Evolutionary conservation across 35 echinoderm and acorn worm genomes (phyloP), one percentile per base, ranked within the genome.

Genomic region (Stichopus chloronotus): DNA sequence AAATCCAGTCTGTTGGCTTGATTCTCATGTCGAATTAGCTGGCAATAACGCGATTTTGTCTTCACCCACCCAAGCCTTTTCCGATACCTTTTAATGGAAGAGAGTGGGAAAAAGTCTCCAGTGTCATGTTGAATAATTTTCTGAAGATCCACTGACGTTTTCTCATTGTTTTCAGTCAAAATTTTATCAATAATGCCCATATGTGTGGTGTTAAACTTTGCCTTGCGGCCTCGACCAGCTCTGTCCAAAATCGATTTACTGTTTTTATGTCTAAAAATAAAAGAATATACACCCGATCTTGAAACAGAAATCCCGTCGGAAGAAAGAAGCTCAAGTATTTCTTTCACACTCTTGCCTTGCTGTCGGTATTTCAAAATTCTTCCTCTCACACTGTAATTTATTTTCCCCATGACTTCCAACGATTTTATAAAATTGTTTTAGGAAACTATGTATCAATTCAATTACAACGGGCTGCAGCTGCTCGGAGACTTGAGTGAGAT

Each of bases 11-110:
- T 52, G 19, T 71, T 90, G 19, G 84, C 78, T 59, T 65, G 61
- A 25, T 94, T 94, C 10, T 55, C 69, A 19, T 68, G 55, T 8
- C 87, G 12, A 16, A 94, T 94, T 74, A 91, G 25, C 72, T 90
- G 87, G 59, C 93, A 94, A 25, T 94, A 94, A 77, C 72, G 72
- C 72, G 25, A 77, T 17, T 43, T 43, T 43, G 30, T 43, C 3
- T 43, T 43, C 30, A 43, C 30, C 30, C 30, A 43, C 30, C 30
- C 30, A 43, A 43, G 30, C 30, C 30, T 43, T 43, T 43, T 43
- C 30, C 30, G 30, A 43, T 43, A 43, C 30, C 30, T 43, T 43
- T 43, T 43, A 43, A 43, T 43, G 30, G 30, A 43, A 43, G 30
- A 43, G 30, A 43, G 30, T 77, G 72, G 72, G 72, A 77, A 77